Base-by-base conservation (phyloP, 2,888 invertebrate species). In the Caenorhabditis sp. region DNA sequence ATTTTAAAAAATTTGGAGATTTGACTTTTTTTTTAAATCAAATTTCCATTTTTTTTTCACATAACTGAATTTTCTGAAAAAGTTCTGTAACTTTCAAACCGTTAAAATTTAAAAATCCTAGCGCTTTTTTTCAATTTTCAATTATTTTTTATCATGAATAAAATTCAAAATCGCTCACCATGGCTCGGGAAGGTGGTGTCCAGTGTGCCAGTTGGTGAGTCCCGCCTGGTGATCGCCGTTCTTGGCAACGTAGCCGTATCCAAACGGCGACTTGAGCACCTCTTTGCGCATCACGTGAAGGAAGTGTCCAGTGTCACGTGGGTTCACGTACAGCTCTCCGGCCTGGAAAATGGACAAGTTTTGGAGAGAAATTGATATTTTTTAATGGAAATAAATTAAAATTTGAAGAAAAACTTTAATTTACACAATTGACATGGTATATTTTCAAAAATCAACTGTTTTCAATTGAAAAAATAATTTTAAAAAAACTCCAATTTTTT, bases 281-380 rank as follows among this genome's bases (percentile, higher is more conserved):
- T 89, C 86, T 44, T 85, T 87, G 40, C 87, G 86, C 88, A 90
- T 90, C 11, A 88, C 89, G 67, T 90, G 87, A 26, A 88, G 69
- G 76, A 89, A 90, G 62, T 90, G 89, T 20, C 87, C 88, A 24
- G 84, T 82, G 68, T 91, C 91, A 13, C 85, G 74, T 18, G 90
- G 89, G 62, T 87, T 86, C 28, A 85, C 83, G 85, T 91, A 91
- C 60, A 91, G 84, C 77, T 91, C 91, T 72, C 87, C 87, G 22
- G 87, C 86, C 70, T 78, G 22, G 13, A 62, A 35, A 40, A 40
- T 40, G 40, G 40, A 11, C 40, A 40, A 40, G 6, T 40, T 32
- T 32, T 32, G 32, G 32, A 32, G 32, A 32, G 9, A 32, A 32
- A 32, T 32, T 32, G 32, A 32, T 32, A n/a, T n/a, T n/a, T n/a